Evolutionary conservation across 2,113 vertebrate genomes (phyloP).

Genomic region (Pituophis catenifer): DNA sequence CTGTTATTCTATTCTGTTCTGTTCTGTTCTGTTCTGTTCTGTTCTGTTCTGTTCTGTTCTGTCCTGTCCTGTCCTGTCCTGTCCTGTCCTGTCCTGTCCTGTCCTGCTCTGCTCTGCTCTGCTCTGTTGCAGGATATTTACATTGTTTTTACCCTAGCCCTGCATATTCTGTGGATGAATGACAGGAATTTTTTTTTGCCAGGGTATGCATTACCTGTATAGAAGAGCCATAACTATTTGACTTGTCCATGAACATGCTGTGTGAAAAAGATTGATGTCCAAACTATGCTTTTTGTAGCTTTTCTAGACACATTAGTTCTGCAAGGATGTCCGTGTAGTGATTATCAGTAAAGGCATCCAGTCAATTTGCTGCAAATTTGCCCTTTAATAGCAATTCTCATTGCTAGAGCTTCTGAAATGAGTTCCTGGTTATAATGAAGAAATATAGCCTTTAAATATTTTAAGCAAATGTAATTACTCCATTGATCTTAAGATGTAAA

Average conservation of each 20-base stretch:
- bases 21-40: accelerated
- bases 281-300: background rate
- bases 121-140: background rate
- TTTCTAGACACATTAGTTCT: background rate
- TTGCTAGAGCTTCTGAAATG: slow-evolving; percentile 2
- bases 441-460: background rate
- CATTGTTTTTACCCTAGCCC: background rate
- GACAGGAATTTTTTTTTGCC: background rate
- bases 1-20: too few species aligned
- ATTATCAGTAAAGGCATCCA: background rate
- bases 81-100: accelerated
- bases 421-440: slow-evolving; percentile 8
- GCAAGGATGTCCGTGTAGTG: too few species aligned
- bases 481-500: background rate
- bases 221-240: background rate
- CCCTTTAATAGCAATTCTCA: slow-evolving; percentile 22
- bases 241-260: background rate
- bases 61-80: accelerated
- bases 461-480: background rate
- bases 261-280: background rate
- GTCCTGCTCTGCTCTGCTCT: too few species aligned
- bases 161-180: background rate
- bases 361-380: background rate
- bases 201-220: background rate
- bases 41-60: accelerated